Evolutionary conservation across 1,140 invertebrate genomes (phyloP).

Genomic region (Harlomillsia oculata): DNA sequence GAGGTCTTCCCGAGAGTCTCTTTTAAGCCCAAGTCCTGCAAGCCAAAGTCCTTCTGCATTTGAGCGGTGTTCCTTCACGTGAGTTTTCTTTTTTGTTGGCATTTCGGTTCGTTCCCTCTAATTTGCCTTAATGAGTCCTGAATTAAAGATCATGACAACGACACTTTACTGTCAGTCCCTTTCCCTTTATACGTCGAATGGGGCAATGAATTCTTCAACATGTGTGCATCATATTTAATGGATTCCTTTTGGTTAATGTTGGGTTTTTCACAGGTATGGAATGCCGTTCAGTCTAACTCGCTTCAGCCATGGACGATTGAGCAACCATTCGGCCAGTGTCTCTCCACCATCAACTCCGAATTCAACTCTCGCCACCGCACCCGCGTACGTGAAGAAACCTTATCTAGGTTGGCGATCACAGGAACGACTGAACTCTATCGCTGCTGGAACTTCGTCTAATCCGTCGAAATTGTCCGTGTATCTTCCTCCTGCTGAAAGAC

Average conservation of each 20-base stretch:
- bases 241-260: not conserved
- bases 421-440: constrained; percentile 51
- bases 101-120: not conserved
- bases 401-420: constrained; percentile 84
- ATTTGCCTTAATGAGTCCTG: not conserved
- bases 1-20: constrained; percentile 37
- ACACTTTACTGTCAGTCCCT: too few species aligned
- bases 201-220: too few species aligned
- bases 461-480: constrained; percentile 19
- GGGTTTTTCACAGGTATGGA: constrained; percentile 27
- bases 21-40: constrained; percentile 36
- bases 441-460: constrained; percentile 37
- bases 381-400: constrained; percentile 60
- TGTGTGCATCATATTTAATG: not conserved
- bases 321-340: constrained; percentile 41
- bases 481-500: constrained; percentile 26
- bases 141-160: too few species aligned
- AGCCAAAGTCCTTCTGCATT: constrained; percentile 35
- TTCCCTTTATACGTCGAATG: too few species aligned
- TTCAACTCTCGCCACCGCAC: constrained; percentile 50
- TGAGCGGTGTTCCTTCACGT: constrained; percentile 35
- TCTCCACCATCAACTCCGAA: constrained; percentile 46
- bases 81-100: constrained; percentile 9
- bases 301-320: constrained; percentile 28
- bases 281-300: constrained; percentile 31